Evolutionary conservation across 1,140 invertebrate genomes (phyloP), one percentile per base, ranked within the genome.

Genomic region (Leucophenga varia): DNA sequence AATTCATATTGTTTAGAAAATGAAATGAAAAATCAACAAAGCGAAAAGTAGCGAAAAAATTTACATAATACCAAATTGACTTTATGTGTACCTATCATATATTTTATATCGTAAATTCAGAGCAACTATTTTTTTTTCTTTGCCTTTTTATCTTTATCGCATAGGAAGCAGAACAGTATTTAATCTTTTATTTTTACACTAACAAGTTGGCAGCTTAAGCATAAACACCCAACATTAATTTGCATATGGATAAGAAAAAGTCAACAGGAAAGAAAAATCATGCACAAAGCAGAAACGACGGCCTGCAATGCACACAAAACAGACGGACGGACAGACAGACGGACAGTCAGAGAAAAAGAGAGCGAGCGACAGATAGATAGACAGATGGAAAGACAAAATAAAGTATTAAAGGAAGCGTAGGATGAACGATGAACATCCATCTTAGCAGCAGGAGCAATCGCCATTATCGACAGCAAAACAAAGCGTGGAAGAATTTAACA

Each of bases 391-490:
- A 12, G 10, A 54, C 28, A 19, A 39, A 31, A 54, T 34, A 6
- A 28, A 32, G 20, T 43, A n/a, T n/a, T n/a, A n/a, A n/a, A n/a
- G 39, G 34, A 46, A 41, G 30, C 35, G 43, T 47, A 41, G 60
- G 53, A 51, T 59, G 56, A 64, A 47, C 56, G 60, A 59, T 63
- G 49, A 60, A 54, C 60, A 59, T 63, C 53, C 32, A 34, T 34
- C 32, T n/a, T 5, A 34, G 32, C n/a, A n/a, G n/a, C n/a, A n/a
- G 28, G 46, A 28, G 55, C 49, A 46, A 50, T 57, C 52, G 63
- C 64, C 61, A 64, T 64, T 64, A 64, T 64, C 61, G 61, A 64
- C 61, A 55, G 61, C 54, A 54, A 57, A 64, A 64, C 61, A 64
- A 64, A 64, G 59, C 59, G 59, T 47, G 55, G 64, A 64, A 48